These are phyloP conservation scores for Nomia melanderi DNA, from an alignment of 1,140 invertebrate genomes.

Conservation along the genomic window DNA sequence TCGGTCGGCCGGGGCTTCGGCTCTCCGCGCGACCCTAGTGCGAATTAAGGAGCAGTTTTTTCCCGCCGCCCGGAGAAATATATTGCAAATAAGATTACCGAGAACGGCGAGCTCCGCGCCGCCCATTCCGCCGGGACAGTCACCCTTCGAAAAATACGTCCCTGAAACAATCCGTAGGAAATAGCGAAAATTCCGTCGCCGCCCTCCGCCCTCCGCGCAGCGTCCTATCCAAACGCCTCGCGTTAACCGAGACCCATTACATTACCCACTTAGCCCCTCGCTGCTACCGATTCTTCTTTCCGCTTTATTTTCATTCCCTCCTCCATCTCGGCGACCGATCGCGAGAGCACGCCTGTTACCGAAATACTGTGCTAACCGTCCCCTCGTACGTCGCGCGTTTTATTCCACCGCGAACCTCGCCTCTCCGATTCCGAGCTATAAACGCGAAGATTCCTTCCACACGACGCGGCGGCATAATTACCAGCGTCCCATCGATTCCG, in stretches of 20 bases:
- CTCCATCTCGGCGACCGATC: not conserved
- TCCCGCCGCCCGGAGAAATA: conserved; percentile 62
- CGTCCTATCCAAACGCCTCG: conserved; percentile 31
- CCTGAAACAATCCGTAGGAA: conserved; percentile 75
- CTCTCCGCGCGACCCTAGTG: not conserved
- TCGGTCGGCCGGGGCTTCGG: no score
- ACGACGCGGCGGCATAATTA: no score
- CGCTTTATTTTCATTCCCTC: conserved; percentile 43
- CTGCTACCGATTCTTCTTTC: conserved; percentile 53
- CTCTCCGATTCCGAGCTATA: no score
- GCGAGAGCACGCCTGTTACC: conserved; percentile 23
- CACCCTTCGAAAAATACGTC: conserved; percentile 74
- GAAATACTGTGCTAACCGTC: conserved; percentile 6
- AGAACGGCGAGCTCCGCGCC: conserved; percentile 56
- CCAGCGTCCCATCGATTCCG: not conserved
- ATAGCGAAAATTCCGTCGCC: conserved; percentile 77
- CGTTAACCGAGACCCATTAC: conserved; percentile 65
- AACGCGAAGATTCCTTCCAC: no score
- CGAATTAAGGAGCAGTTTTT: conserved; percentile 39
- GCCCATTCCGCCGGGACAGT: conserved; percentile 34
- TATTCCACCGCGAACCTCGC: no score
- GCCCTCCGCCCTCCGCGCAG: conserved; percentile 28
- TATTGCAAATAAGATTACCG: conserved; percentile 79
- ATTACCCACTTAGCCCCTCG: conserved; percentile 66
- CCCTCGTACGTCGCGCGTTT: not conserved